Conservation (phyloP, 2,888 invertebrate species). For the Boloria euphrosyne region DNA sequence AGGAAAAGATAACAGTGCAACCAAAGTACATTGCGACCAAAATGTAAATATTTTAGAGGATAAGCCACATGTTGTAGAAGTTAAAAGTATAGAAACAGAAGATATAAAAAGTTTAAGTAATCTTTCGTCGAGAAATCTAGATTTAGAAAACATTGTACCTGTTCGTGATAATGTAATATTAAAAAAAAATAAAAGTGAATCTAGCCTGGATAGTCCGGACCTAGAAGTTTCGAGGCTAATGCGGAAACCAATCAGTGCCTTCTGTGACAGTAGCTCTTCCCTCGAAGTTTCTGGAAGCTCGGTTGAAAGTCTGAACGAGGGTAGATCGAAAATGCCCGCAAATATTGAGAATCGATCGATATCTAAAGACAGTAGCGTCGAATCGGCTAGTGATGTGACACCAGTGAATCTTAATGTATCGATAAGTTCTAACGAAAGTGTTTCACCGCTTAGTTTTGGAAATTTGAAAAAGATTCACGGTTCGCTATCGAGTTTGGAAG, state of each 20-base stretch:
- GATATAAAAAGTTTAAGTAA: slow-evolving; percentile 69
- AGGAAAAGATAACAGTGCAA: slow-evolving; percentile 53
- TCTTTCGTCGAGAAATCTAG: slow-evolving; percentile 53
- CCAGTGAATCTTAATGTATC: slow-evolving; percentile 73
- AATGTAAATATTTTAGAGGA: slow-evolving; percentile 47
- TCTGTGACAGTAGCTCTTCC: slow-evolving; percentile 74
- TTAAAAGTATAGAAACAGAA: slow-evolving; percentile 67
- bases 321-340: slow-evolving; percentile 33
- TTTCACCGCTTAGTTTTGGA: slow-evolving; percentile 73
- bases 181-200: slow-evolving; percentile 79
- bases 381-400: slow-evolving; percentile 70
- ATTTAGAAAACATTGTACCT: slow-evolving; percentile 62
- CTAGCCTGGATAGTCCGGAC: slow-evolving; percentile 79
- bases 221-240: slow-evolving; percentile 77
- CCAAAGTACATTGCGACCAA: slow-evolving; percentile 56
- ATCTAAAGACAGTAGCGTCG: slow-evolving; percentile 71
- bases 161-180: slow-evolving; percentile 67
- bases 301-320: slow-evolving; percentile 70
- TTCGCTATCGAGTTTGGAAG: slow-evolving; percentile 75
- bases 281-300: slow-evolving; percentile 78
- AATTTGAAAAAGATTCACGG: slow-evolving; percentile 71
- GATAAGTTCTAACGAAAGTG: slow-evolving; percentile 76
- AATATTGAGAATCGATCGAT: slow-evolving; percentile 56
- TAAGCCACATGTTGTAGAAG: slow-evolving; percentile 53
- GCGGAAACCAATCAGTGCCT: slow-evolving; percentile 69